Conservation (phyloP, 1,140 invertebrate genomes). For the Aphelenchoides avenae region DNA sequence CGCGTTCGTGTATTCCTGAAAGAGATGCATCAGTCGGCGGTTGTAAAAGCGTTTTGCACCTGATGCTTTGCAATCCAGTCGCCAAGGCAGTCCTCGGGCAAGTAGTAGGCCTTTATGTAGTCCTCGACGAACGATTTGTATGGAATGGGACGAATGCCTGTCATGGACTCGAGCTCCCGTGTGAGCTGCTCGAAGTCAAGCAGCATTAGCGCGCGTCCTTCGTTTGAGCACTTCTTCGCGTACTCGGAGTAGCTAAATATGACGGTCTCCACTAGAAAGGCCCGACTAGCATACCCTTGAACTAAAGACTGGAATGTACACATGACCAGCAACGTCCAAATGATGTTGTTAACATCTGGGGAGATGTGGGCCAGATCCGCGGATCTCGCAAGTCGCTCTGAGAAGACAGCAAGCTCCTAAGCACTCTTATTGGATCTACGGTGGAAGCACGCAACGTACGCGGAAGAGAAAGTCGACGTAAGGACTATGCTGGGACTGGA, state of each 20-base stretch:
- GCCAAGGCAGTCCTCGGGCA: conserved; percentile 79
- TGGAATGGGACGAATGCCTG: conserved; percentile 72
- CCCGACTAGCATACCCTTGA: conserved; percentile 71
- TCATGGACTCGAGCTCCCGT: conserved; percentile 81
- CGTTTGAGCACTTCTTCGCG: conserved; percentile 90
- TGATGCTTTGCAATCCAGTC: conserved; percentile 78
- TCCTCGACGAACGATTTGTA: conserved; percentile 83
- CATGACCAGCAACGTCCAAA: conserved; percentile 83
- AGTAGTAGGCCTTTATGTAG: conserved; percentile 93
- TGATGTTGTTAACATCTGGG: conserved; percentile 53
- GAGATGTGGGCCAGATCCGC: conserved; percentile 30
- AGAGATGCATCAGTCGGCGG: not conserved
- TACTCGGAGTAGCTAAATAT: conserved; percentile 46
- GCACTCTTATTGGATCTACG: conserved; percentile 10
- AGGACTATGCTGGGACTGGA: conserved; percentile 86
- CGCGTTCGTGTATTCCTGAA: conserved; percentile 78
- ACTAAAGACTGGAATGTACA: conserved; percentile 79
- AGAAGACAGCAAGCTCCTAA: conserved; percentile 44
- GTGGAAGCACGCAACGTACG: not conserved
- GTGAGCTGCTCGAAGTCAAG: conserved; percentile 92
- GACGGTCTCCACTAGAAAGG: not conserved
- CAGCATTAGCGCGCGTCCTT: conserved; percentile 91
- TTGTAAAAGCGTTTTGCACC: conserved; percentile 60
- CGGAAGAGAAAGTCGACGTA: conserved; percentile 68
- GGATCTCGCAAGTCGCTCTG: conserved; percentile 21